Evolutionary conservation across 2,113 vertebrate genomes (phyloP).

Genomic region (Noturus placidus): DNA sequence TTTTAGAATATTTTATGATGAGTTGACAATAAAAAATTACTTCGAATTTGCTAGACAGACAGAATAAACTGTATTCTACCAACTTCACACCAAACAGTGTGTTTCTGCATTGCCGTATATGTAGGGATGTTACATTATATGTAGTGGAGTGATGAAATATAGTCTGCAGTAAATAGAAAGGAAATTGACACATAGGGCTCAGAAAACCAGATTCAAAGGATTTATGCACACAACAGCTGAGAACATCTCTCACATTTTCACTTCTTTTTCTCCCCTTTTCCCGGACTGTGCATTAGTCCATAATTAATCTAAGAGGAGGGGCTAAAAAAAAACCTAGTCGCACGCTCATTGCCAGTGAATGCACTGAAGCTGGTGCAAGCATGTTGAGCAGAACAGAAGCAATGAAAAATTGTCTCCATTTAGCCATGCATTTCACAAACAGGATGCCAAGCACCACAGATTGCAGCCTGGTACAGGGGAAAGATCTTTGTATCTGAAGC

Average conservation of each 20-base stretch:
- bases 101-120: neutral
- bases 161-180: neutral
- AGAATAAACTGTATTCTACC: neutral
- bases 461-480: neutral
- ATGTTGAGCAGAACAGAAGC: neutral
- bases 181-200: neutral
- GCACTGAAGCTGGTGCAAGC: constrained; percentile 6
- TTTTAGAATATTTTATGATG: neutral
- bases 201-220: neutral
- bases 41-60: neutral
- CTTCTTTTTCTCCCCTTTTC: neutral
- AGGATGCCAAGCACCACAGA: neutral
- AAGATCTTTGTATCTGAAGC: neutral
- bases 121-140: constrained; percentile 17
- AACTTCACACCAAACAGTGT: too few species aligned
- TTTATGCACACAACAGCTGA: neutral
- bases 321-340: constrained; percentile 54
- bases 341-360: constrained; percentile 42
- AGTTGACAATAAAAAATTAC: neutral
- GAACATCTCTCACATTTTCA: neutral
- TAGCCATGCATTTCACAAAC: constrained; percentile 9
- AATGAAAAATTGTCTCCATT: constrained; percentile 10
- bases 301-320: constrained; percentile 52
- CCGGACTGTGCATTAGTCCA: constrained; percentile 38
- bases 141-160: constrained; percentile 1